These are phyloP conservation scores for Cinclus cinclus DNA, from an alignment of 2,113 vertebrate genomes.

Conservation along the genomic window DNA sequence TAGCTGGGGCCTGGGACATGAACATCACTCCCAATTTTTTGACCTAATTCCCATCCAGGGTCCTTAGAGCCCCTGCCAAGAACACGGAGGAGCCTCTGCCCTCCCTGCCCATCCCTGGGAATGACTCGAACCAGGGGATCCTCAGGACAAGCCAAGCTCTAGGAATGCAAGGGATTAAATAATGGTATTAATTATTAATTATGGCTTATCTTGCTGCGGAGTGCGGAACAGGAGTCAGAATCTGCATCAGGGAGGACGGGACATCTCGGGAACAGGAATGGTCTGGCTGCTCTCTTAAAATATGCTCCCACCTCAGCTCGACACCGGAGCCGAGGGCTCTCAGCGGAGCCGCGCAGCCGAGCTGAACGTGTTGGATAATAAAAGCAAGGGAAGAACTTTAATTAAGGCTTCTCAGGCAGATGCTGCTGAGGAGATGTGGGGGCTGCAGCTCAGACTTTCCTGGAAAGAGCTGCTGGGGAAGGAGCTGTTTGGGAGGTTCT, in stretches of 20 bases:
- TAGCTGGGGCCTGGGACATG: background rate
- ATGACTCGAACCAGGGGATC: fast-evolving
- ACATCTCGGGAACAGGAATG: constrained; percentile 25
- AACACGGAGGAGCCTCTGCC: background rate
- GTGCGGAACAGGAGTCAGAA: constrained; percentile 40
- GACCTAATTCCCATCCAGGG: background rate
- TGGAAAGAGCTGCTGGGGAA: background rate
- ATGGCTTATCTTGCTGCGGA: constrained; percentile 32
- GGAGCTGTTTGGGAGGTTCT: fast-evolving
- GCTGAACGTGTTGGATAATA: constrained; percentile 29
- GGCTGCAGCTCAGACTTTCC: background rate
- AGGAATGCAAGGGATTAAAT: background rate
- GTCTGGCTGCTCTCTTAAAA: constrained; percentile 25
- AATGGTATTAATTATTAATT: constrained; percentile 41
- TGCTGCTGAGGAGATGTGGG: background rate
- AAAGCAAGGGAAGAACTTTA: constrained; percentile 21
- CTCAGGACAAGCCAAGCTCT: background rate
- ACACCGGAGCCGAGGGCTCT: background rate
- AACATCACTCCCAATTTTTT: background rate
- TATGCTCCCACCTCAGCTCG: background rate
- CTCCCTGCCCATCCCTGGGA: fast-evolving
- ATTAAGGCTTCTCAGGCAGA: constrained; percentile 13
- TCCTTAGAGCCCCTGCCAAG: background rate
- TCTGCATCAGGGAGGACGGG: background rate
- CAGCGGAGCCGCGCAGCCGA: background rate